These are phyloP conservation scores for Pycnonotus jocosus DNA, from an alignment of 2,113 vertebrate genomes.

Conservation along the genomic window DNA sequence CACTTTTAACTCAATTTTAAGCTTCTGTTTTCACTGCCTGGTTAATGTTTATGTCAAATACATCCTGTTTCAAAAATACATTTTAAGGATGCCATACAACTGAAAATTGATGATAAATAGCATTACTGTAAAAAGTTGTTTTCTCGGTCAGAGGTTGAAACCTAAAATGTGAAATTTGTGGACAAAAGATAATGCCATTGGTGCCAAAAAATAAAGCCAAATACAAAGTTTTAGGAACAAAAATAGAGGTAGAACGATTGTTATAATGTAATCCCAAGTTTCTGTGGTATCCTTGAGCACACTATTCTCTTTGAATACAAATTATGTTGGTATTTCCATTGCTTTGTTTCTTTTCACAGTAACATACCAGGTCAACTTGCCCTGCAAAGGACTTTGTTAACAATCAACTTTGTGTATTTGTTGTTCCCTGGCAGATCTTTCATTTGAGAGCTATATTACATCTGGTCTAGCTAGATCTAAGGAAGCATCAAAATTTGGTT, in stretches of 20 bases:
- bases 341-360: background rate
- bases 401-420: background rate
- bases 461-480: background rate
- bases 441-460: background rate
- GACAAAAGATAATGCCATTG: background rate
- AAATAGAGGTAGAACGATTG: background rate
- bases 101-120: background rate
- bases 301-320: background rate
- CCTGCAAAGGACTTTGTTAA: conserved; percentile 13
- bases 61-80: background rate
- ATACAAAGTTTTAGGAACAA: background rate
- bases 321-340: background rate
- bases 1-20: background rate
- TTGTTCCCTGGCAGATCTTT: conserved; percentile 14
- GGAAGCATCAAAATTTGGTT: background rate
- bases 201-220: background rate
- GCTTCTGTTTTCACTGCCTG: background rate
- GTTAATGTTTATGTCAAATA: background rate
- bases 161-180: background rate
- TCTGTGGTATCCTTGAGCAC: background rate
- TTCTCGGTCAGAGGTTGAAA: background rate
- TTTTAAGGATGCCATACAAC: background rate
- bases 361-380: background rate
- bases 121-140: background rate
- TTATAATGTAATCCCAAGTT: background rate